Conservation (phyloP, 2,888 invertebrate genomes). For the Xylocampa areola region DNA sequence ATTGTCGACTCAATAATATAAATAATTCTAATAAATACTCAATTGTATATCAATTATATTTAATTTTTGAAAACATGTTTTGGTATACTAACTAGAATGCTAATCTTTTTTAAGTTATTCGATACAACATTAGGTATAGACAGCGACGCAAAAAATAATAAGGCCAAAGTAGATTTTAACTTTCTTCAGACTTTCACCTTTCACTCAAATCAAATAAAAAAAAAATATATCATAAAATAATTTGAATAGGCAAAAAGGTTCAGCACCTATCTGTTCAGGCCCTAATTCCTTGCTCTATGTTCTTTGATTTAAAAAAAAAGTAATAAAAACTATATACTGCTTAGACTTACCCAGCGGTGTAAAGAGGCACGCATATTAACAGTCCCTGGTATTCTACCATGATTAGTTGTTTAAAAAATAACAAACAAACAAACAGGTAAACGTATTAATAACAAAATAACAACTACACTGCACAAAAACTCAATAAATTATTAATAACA, state of each 20-base stretch:
- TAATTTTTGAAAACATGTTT: too few species aligned
- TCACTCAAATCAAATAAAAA: slow-evolving; percentile 29
- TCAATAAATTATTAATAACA: slow-evolving; percentile 22
- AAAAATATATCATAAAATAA: too few species aligned
- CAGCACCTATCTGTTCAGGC: too few species aligned
- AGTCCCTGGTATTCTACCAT: slow-evolving; percentile 72
- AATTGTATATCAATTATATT: too few species aligned
- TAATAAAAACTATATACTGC: neutral
- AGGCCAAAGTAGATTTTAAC: slow-evolving; percentile 2
- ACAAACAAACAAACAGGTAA: slow-evolving; percentile 35
- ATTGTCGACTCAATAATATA: too few species aligned
- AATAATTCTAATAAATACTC: too few species aligned
- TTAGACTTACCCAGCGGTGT: slow-evolving; percentile 72
- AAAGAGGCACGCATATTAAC: slow-evolving; percentile 72
- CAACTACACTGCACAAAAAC: slow-evolving; percentile 38
- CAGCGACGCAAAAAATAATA: neutral
- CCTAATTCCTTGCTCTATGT: neutral
- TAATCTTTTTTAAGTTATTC: too few species aligned
- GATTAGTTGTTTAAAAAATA: slow-evolving; percentile 41
- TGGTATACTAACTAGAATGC: too few species aligned
- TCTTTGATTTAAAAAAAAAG: slow-evolving; percentile 1
- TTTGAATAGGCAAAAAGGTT: neutral
- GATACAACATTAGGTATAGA: too few species aligned
- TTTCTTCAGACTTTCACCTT: slow-evolving; percentile 41
- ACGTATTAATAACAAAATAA: slow-evolving; percentile 35